Base-by-base conservation (phyloP, 2,888 invertebrate genomes). In the Anoplius nigerrimus region DNA sequence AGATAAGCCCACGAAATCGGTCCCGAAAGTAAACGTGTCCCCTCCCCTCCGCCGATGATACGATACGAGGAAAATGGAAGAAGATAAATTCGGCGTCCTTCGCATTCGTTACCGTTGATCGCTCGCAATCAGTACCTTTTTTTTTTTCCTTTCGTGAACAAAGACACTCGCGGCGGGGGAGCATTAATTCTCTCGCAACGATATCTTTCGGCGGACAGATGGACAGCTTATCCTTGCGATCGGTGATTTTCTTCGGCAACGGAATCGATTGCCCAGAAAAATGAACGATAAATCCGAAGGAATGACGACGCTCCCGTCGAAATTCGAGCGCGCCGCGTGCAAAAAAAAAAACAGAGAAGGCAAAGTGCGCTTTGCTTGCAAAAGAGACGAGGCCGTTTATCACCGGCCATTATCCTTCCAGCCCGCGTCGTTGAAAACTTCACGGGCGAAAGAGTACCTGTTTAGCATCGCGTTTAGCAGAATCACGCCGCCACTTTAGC, bases 401-500 rank as follows among this genome's bases (percentile, higher is more conserved):
- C 54, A 58, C 34, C 63, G 55, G 52, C 34, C 46, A 67, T 46
- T 42, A 57, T 62, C 56, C 57, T 58, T 43, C 60, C 54, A n/a
- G 34, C 52, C 13, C 43, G 21, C 15, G 34, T 15, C 34, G 43
- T 27, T 62, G 64, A 55, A 66, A 55, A 56, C 43, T 55, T 65
- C 58, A 57, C 13, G 64, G 66, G 48, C 45, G 65, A 51, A 45
- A 66, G 62, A 57, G 69, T 81, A 78, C 74, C 81, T 84, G 82
- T 75, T 81, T 84, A 82, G 80, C 80, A 80, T 82, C 76, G 78
- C 81, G 71, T 86, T 84, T 79, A 83, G 86, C 82, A 82, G 79
- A 84, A 85, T 86, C 85, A 85, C 80, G 79, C 79, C 84, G 78
- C 82, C 83, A 86, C 86, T 86, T 86, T 82, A 77, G 82, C 69